phyloP scores from a whole-genome alignment of 2,797 vertebrate genomes.

The Margarornis squamiger region DNA sequence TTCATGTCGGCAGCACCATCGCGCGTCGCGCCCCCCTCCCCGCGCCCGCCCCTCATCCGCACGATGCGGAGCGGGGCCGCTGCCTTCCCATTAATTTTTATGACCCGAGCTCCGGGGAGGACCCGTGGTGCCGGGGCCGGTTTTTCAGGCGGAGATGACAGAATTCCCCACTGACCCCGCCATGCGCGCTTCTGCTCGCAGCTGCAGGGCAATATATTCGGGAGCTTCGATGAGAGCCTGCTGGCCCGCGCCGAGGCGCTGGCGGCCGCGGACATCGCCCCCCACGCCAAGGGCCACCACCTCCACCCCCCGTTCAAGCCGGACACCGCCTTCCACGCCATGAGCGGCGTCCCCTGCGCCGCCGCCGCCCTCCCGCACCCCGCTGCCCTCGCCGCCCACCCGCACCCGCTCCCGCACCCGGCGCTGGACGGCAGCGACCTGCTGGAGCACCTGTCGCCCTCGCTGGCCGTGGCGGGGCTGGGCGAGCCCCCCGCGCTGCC shows the following conservation, averaged over 20 bases:
- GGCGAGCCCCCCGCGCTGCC: conserved; percentile 75
- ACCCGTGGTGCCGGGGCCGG: conserved; percentile 85
- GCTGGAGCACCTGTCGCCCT: conserved; percentile 89
- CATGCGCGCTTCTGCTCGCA: conserved; percentile 88
- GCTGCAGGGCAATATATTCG: conserved; percentile 98
- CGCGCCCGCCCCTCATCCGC: conserved; percentile 74
- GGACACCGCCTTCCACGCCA: conserved; percentile 92
- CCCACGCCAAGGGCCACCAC: conserved; percentile 88
- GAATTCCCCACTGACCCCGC: conserved; percentile 93
- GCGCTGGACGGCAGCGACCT: conserved; percentile 89
- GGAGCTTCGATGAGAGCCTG: conserved; percentile 96
- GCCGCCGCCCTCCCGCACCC: conserved; percentile 86
- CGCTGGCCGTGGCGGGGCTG: conserved; percentile 83
- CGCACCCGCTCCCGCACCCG: conserved; percentile 80
- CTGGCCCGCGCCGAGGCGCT: conserved; percentile 96
- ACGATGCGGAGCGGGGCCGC: conserved; percentile 84
- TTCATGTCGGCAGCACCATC: conserved; percentile 80
- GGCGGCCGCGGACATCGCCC: conserved; percentile 91
- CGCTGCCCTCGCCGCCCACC: conserved; percentile 79
- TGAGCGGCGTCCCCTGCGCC: conserved; percentile 90
- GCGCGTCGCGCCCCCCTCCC: conserved; percentile 75
- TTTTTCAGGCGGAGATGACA: conserved; percentile 90
- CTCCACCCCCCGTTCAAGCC: conserved; percentile 83
- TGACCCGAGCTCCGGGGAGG: conserved; percentile 93
- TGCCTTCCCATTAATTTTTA: conserved; percentile 96